phyloP scores from a whole-genome alignment of 2,797 vertebrate species.

The Manis javanica region DNA sequence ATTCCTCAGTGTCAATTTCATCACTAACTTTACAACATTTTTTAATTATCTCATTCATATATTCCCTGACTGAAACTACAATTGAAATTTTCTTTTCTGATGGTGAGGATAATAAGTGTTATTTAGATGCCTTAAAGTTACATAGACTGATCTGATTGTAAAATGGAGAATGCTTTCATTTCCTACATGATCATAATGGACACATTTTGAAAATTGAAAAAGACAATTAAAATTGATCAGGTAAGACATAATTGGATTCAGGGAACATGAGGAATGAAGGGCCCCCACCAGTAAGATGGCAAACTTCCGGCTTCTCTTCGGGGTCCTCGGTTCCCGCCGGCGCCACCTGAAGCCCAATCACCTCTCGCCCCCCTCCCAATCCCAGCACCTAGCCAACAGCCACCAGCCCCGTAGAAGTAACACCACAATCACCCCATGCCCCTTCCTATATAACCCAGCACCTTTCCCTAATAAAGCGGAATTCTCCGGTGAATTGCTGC shows the following conservation, averaged over 20 bases:
- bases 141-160: slow-evolving; percentile 1
- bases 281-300: no score
- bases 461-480: no score
- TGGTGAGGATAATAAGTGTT: slow-evolving; percentile 32
- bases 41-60: slow-evolving; percentile 41
- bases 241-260: slow-evolving; percentile 53
- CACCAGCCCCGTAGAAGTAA: no score
- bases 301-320: no score
- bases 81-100: slow-evolving; percentile 20
- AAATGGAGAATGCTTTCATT: slow-evolving; percentile 29
- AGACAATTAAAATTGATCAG: slow-evolving; percentile 60
- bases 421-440: no score
- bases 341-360: no score
- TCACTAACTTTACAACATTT: background rate
- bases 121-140: slow-evolving; percentile 45
- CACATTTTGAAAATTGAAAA: slow-evolving; percentile 43
- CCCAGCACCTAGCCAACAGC: no score
- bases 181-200: background rate
- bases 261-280: background rate
- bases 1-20: slow-evolving; percentile 10
- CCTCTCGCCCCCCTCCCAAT: no score
- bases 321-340: no score
- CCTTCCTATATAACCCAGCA: no score
- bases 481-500: no score
- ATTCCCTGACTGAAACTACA: background rate